Base-by-base conservation (phyloP, 2,888 invertebrate species). In the Dryobotodes eremita region DNA sequence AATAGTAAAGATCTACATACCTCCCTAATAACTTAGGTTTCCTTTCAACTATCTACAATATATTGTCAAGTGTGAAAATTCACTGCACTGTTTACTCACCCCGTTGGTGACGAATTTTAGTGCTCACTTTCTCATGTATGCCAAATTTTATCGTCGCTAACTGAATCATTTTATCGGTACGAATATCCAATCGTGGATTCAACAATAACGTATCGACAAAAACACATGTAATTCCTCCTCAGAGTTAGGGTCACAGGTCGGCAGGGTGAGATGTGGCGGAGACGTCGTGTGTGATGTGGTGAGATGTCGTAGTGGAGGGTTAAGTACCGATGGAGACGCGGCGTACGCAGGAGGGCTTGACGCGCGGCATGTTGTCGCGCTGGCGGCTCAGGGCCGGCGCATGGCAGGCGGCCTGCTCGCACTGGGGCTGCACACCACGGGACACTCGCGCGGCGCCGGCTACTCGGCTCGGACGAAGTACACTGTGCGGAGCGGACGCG, bases 111-210 rank as follows among this genome's bases (percentile, higher is more conserved):
- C 94, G 94, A 92, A 92, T 91, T 95, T 95, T 96, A 95, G 94
- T 95, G 96, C 94, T 95, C 95, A 97, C 97, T 96, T 96, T 97
- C 95, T 95, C 95, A 91, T 95, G 97, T 94, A 97, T 97, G 96
- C 97, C 97, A 96, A 97, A 97, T 97, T 97, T 97, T 92, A 97
- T 97, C 93, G 97, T 97, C 94, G 97, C 97, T 97, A 97, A 97
- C 96, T 97, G 97, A 97, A 97, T 97, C 97, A 97, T 97, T 89
- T 86, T 95, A 95, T 97, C 89, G 90, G 86, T 89, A 89, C 88
- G 86, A 89, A 80, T 88, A 86, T 89, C 88, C 80, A 89, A 87
- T 86, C 90, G 82, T 89, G 86, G 82, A 82, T 84, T 85, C 82
- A 88, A 90, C 89, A 87, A 79, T 77, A 86, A 89, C 86, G 85